Base-by-base conservation (phyloP, 2,113 vertebrate species). In the Eurypyga helias region DNA sequence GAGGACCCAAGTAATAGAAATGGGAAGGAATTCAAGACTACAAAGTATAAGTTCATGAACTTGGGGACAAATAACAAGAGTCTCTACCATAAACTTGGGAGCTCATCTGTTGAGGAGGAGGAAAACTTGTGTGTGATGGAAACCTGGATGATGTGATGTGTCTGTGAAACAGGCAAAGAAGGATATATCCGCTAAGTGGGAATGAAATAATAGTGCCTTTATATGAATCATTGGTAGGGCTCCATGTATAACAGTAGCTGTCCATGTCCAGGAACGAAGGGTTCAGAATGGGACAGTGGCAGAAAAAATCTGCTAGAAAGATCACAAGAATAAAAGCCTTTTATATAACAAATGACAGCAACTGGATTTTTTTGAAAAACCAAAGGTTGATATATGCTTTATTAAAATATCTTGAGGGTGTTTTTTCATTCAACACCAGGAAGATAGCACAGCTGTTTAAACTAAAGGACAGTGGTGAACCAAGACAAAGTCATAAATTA, bases 171-270 rank as follows among this genome's bases (percentile, higher is more conserved):
- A 77, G 71, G 58, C 49, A 77, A n/a, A 34, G 86, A 88, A 90
- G 54, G 51, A n/a, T 91, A 52, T 17, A 72, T 69, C n/a, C 5
- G 0, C 49, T 34, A 13, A 70, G 24, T 77, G 24, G 9, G 58
- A 83, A 60, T 49, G 21, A 94, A 91, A 91, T 41, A 89, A 89
- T 58, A 89, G 28, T 73, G 31, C 12, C 71, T 87, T 96, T 89
- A 23, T 73, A 54, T 4, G 6, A 57, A 41, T 70, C n/a, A 9
- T 20, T 58, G 51, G 49, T 94, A 38, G 25, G n/a, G 10, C 64
- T 89, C 84, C 84, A 84, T 51, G 46, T 66, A 13, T 58, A 89
- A 87, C 29, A 86, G 62, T 49, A 84, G n/a, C 28, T 70, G 41
- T 25, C 41, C 41, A 17, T 54, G 72, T 49, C 67, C 25, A 33